Evolutionary conservation across 2,888 invertebrate species (phyloP), one percentile per base, ranked within the genome.

Genomic region (Lordiphosa andalusiaca): DNA sequence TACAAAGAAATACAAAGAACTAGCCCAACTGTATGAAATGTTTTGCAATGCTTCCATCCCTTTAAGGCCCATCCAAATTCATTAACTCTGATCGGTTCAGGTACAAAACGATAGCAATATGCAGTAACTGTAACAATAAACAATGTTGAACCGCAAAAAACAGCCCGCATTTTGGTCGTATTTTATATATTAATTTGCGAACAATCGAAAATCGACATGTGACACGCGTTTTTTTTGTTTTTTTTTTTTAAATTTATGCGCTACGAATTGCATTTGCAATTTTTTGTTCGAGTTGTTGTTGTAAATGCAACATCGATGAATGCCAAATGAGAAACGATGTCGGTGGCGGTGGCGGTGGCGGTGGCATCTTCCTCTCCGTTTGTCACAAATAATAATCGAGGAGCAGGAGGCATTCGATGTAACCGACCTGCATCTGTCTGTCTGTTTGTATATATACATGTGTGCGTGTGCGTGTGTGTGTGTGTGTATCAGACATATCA

Each of bases 181-280:
- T 25, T 25, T 25, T 76, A 82, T 78, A 82, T 87, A 86, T 84
- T 86, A 87, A 87, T 86, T 86, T 86, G 86, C 78, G 87, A 86
- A 87, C 87, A 86, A 87, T 86, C 82, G 78, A 80, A 76, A 76
- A 87, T 86, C 86, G 86, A 87, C 86, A 83, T 85, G 86, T 82
- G 87, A 86, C 87, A 85, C 87, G 86, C 80, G 87, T 83, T 82
- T 64, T 81, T n/a, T n/a, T n/a, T n/a, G 87, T 83, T 82, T 64
- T 81, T n/a, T 83, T 82, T 64, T 81, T 74, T 72, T 47, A 74
- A 85, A 84, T 84, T 84, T 84, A 84, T 86, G 84, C 72, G 71
- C 75, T 71, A 80, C 86, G 85, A 84, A 84, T 84, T 85, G 84
- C 68, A 82, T 81, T 86, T 69, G 71, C 67, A 66, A 71, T 77